Evolutionary conservation across 2,888 invertebrate species (phyloP), one percentile per base, ranked within the genome.

Genomic region (Lepidocyrtoides sp.): DNA sequence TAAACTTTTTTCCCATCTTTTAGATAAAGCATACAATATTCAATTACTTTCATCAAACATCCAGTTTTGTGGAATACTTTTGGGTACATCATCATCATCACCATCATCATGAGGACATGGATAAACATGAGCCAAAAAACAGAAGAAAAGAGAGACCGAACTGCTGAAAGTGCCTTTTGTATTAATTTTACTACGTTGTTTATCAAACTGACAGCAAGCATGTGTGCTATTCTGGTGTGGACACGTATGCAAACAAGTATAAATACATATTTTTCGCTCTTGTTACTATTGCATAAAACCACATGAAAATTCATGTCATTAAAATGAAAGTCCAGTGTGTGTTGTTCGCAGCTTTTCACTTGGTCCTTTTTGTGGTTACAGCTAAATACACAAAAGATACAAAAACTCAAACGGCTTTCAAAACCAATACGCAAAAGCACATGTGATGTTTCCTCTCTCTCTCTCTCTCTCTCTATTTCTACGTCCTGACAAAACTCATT

Each of bases 261-360:
- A 26, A 63, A 23, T 72, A 77, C 51, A 51, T 29, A 41, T 72
- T 77, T 20, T n/a, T n/a, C n/a, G n/a, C n/a, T n/a, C n/a, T 51
- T 77, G 57, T 79, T 79, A 72, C 44, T 72, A 77, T 77, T 79
- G 36, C 79, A 57, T 36, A 85, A 69, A 72, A 85, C 84, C 84
- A 72, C 84, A 85, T 69, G 72, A 57, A 72, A 85, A 85, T 85
- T 72, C 84, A 72, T 85, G 84, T 85, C 84, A 85, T 85, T 85
- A 85, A 85, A 85, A 85, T 41, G 57, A 85, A 69, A 69, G 84
- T 72, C 84, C 72, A 36, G 51, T n/a, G 72, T 36, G 41, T 72
- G n/a, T n/a, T 72, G 57, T 44, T 83, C 83, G 51, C 66, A 66
- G 51, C 83, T 48, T 83, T 83, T 66, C 48, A 48, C 66, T 83